Conservation (phyloP, 2,888 invertebrate genomes). For the Copidosoma aretas region DNA sequence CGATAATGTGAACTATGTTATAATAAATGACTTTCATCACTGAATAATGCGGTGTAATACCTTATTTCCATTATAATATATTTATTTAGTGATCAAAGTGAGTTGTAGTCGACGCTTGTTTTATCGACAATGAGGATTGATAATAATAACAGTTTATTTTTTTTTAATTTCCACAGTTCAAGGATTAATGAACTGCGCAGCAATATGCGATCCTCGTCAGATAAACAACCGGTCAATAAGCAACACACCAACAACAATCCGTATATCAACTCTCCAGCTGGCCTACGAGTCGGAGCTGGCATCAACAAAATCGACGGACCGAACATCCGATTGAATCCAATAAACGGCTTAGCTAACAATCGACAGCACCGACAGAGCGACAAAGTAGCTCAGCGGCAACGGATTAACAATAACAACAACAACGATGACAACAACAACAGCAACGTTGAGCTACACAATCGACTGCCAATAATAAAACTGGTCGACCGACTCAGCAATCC, state of each 20-base stretch:
- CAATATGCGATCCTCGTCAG: constrained; percentile 43
- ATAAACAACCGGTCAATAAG: constrained; percentile 12
- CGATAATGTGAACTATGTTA: too few relatives aligned
- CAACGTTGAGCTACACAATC: constrained; percentile 32
- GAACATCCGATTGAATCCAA: constrained; percentile 24
- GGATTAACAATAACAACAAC: constrained; percentile 22
- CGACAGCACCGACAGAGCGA: constrained; percentile 1
- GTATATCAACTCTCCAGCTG: constrained; percentile 56
- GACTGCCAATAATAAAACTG: constrained; percentile 23
- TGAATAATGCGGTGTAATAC: too few relatives aligned
- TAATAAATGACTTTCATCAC: too few relatives aligned
- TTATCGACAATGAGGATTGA: too few relatives aligned
- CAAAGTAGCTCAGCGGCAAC: constrained; percentile 10
- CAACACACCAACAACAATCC: constrained; percentile 44
- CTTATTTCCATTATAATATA: too few relatives aligned
- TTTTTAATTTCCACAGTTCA: constrained; percentile 52
- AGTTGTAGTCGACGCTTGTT: too few relatives aligned
- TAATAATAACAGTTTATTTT: too few relatives aligned
- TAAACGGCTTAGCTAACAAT: constrained; percentile 33
- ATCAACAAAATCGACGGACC: constrained; percentile 12
- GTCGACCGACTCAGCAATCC: constrained; percentile 32
- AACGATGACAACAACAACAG: constrained; percentile 15
- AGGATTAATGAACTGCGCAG: constrained; percentile 57
- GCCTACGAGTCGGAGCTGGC: constrained; percentile 49
- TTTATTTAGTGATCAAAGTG: too few relatives aligned